Conservation (phyloP, 2,113 vertebrate genomes). For the Misgurnus mizolepis region DNA sequence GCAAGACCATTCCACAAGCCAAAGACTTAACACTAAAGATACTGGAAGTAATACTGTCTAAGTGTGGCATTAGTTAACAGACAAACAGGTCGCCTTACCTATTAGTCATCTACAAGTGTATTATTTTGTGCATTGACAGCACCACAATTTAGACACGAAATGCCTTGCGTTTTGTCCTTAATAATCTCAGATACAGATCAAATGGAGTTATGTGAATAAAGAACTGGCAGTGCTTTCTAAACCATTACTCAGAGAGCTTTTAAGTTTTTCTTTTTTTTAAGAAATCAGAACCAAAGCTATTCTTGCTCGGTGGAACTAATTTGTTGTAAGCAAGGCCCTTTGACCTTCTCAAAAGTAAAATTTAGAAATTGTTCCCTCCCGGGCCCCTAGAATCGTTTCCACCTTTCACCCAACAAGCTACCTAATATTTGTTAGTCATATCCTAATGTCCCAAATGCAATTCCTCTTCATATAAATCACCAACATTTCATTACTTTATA, state of each 20-base stretch:
- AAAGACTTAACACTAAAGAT: constrained; percentile 16
- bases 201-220: not conserved
- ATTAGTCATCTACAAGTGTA: not conserved
- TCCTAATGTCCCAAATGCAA: not conserved
- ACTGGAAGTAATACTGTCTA: constrained; percentile 4
- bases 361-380: too few species aligned
- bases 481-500: constrained; percentile 6
- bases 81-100: constrained; percentile 17
- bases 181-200: too few species aligned
- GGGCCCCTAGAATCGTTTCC: too few species aligned
- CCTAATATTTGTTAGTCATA: too few species aligned
- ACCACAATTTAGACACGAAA: not conserved
- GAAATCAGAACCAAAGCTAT: not conserved
- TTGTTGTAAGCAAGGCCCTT: not conserved
- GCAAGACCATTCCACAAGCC: not conserved
- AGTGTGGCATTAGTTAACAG: constrained; percentile 10
- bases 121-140: too few species aligned
- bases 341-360: too few species aligned
- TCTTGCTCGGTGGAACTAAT: not conserved
- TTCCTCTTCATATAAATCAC: constrained; percentile 21
- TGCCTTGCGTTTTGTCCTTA: too few species aligned
- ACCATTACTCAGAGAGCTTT: not conserved
- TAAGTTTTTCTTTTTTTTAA: not conserved
- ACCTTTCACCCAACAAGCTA: too few species aligned
- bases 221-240: not conserved